These are phyloP conservation scores for Protonemura montana DNA, from an alignment of 2,888 invertebrate genomes.

Conservation along the genomic window DNA sequence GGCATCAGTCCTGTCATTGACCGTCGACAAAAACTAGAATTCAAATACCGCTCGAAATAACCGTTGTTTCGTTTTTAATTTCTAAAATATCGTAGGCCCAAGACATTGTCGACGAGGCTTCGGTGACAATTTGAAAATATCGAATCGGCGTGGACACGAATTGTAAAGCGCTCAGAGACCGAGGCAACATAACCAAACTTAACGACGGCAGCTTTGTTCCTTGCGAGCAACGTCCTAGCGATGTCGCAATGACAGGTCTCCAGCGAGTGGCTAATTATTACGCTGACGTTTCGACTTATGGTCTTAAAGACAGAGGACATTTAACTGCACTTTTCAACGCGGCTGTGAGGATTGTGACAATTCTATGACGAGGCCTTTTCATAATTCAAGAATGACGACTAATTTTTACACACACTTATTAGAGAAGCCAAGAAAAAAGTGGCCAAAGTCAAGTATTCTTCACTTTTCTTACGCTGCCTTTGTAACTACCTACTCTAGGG, in stretches of 20 bases:
- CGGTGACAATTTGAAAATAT: too few species aligned
- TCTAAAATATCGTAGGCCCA: constrained; percentile 49
- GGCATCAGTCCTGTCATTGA: not conserved
- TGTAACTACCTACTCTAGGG: not conserved
- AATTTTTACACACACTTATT: constrained; percentile 44
- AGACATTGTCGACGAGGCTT: too few species aligned
- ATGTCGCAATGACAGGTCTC: too few species aligned
- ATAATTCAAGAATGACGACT: not conserved
- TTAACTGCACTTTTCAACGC: too few species aligned
- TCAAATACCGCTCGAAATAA: not conserved
- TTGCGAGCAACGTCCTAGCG: too few species aligned
- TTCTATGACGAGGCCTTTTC: constrained; percentile 12
- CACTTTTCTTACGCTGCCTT: not conserved
- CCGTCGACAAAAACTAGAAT: not conserved
- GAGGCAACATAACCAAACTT: too few species aligned
- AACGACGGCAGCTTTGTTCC: not conserved
- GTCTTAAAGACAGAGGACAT: not conserved
- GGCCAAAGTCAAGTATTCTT: not conserved
- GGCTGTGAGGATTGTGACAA: too few species aligned
- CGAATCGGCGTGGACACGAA: not conserved
- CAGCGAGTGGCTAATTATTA: not conserved
- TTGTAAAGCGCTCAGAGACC: not conserved
- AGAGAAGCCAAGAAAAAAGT: constrained; percentile 46
- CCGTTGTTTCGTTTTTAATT: constrained; percentile 47
- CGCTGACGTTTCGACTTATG: not conserved